Percentiles rank a stretch among this genome's conserved stretches.
Evolutionary conservation across 2,888 invertebrate species (phyloP).

Genomic region (Stictocephala bisonia): DNA sequence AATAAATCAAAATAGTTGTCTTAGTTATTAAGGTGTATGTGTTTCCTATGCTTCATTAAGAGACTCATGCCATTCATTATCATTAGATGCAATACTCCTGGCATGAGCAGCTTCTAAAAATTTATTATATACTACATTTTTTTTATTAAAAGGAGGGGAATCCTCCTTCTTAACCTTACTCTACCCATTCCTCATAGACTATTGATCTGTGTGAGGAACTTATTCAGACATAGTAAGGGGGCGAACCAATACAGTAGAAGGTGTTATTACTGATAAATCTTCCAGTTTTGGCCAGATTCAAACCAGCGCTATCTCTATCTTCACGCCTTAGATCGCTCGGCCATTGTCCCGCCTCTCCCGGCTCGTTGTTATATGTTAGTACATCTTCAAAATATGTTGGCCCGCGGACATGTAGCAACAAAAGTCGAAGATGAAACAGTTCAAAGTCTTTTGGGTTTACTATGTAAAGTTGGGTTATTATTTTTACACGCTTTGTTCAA

Average conservation of each 20-base stretch:
- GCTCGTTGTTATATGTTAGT: neutral
- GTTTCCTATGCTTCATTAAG: constrained; percentile 2
- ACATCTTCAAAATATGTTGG: constrained; percentile 7
- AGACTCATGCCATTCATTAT: constrained; percentile 24
- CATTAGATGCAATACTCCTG: neutral
- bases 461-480: constrained; percentile 8
- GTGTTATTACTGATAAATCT: too few relatives aligned
- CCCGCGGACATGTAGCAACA: constrained; percentile 16
- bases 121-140: neutral
- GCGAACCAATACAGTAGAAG: too few relatives aligned
- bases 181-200: too few relatives aligned
- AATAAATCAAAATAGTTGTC: constrained; percentile 19
- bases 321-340: too few relatives aligned
- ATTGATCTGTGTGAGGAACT: too few relatives aligned
- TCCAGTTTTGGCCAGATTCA: too few relatives aligned
- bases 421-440: constrained; percentile 7
- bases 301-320: too few relatives aligned
- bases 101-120: constrained; percentile 7
- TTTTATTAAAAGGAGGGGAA: too few relatives aligned
- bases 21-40: neutral
- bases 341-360: too few relatives aligned
- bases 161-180: too few relatives aligned
- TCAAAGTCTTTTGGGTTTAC: constrained; percentile 27
- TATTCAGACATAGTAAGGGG: too few relatives aligned
- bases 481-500: neutral